Percentiles rank a stretch among this genome's conserved stretches.
Conservation (phyloP, 2,113 vertebrate genomes). For the Cebidichthys violaceus region DNA sequence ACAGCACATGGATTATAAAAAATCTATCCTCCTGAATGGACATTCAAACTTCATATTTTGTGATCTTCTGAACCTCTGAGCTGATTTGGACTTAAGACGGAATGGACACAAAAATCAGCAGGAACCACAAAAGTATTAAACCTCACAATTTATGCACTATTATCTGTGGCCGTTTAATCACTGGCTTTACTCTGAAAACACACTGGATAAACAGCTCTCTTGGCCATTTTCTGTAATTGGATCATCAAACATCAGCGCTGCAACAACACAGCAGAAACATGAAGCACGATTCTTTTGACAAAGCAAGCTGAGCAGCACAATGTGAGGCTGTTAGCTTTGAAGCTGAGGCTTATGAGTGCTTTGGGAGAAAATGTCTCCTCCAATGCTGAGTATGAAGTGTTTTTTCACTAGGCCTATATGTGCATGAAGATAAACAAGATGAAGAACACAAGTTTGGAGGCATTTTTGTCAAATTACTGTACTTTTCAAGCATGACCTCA, state of each 20-base stretch:
- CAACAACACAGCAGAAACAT: constrained; percentile 47
- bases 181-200: constrained; percentile 46
- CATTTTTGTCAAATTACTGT: not conserved
- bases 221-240: constrained; percentile 61
- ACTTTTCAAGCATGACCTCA: not conserved
- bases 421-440: constrained; percentile 7
- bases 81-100: constrained; percentile 28
- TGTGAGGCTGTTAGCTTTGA: constrained; percentile 27
- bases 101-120: constrained; percentile 41
- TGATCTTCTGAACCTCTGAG: constrained; percentile 38
- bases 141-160: constrained; percentile 17
- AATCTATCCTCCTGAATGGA: constrained; percentile 26
- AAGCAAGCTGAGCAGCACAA: constrained; percentile 33
- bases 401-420: not conserved
- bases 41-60: constrained; percentile 23
- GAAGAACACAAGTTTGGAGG: constrained; percentile 2
- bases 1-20: constrained; percentile 37
- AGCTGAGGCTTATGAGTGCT: constrained; percentile 30
- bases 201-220: constrained; percentile 42
- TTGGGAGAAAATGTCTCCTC: constrained; percentile 20
- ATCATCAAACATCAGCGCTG: constrained; percentile 39
- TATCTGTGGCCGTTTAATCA: constrained; percentile 34
- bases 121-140: constrained; percentile 17
- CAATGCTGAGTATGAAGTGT: constrained; percentile 7
- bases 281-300: constrained; percentile 37